These are phyloP conservation scores for Enteromius fasciolatus DNA, from an alignment of 2,797 vertebrate genomes.

Conservation along the genomic window DNA sequence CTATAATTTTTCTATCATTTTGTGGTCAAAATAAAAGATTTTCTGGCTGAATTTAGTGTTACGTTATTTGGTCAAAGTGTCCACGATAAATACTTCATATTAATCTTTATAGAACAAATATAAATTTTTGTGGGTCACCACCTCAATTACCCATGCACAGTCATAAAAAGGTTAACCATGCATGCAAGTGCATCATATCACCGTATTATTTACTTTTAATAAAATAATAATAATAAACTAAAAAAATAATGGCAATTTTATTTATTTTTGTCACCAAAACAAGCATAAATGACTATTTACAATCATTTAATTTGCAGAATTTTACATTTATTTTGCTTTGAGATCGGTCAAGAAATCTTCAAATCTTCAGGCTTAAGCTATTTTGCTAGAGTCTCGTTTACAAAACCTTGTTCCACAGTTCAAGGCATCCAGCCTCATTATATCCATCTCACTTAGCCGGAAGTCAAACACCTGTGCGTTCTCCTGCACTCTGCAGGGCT, in stretches of 20 bases:
- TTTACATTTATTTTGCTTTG: neutral
- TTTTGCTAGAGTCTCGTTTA: slow-evolving; percentile 62
- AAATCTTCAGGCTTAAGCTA: slow-evolving; percentile 51
- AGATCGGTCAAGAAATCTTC: neutral
- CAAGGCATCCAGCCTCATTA: slow-evolving; percentile 52
- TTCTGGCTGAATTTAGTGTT: slow-evolving; percentile 21
- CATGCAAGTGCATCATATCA: neutral
- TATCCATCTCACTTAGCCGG: slow-evolving; percentile 54
- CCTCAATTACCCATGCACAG: too few species aligned
- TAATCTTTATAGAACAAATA: neutral
- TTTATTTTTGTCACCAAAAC: neutral
- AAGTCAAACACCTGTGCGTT: slow-evolving; percentile 66
- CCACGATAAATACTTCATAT: neutral
- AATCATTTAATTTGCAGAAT: neutral
- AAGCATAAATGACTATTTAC: neutral
- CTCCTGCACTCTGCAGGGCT: slow-evolving; percentile 57
- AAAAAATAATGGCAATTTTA: neutral
- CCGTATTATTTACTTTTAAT: neutral
- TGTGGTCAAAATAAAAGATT: slow-evolving; percentile 55
- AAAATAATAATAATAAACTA: neutral
- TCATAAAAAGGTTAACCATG: neutral
- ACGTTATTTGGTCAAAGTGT: neutral
- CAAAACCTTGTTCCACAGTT: slow-evolving; percentile 64
- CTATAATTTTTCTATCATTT: slow-evolving; percentile 40
- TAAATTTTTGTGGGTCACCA: too few species aligned